Base-by-base conservation (phyloP, 2,888 invertebrate species). In the Eurois occulta region DNA sequence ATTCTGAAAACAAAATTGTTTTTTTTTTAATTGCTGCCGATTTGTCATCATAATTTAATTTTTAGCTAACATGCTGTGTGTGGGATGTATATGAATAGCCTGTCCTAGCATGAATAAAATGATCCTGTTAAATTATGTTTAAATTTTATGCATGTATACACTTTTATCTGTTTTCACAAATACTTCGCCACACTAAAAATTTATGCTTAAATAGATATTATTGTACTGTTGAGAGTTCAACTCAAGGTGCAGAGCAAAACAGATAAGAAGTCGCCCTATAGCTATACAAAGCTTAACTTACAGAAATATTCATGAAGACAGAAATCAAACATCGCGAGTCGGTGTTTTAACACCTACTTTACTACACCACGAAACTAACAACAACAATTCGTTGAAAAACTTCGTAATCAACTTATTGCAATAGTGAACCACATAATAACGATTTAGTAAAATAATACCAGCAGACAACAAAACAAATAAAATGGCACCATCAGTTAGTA, bases 1-100 rank as follows among this genome's bases (percentile, higher is more conserved):
- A 24, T 76, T 90, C 92, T 93, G 89, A 38, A 89, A 90, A 68
- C 4, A 52, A 52, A 46, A 24, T 52, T 24, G 10, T 24, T 0
- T 52, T 24, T 52, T 24, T 24, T 24, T 52, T 24, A 8, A 52
- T 52, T 24, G 10, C 52, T 52, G 10, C 11, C 1, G 2, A 48
- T 43, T 18, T 0, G 24, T 52, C 24, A 10, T 24, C 11, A 4
- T 52, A 52, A 43, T 52, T 24, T 10, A 24, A 52, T 52, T 10
- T 24, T 24, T 10, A 52, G 24, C 8, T 48, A 21, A 10, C n/a
- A n/a, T n/a, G 13, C n/a, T n/a, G 13, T 55, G 13, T 58, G n/a
- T 24, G 18, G n/a, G n/a, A 55, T 28, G 13, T 5, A 55, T 35
- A 69, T 10, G 10, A 24, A 32, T 24, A 2, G 24, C 46, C 7